These are phyloP conservation scores for Tetrapedia diversipes DNA, from an alignment of 2,888 invertebrate species.

Conservation along the genomic window DNA sequence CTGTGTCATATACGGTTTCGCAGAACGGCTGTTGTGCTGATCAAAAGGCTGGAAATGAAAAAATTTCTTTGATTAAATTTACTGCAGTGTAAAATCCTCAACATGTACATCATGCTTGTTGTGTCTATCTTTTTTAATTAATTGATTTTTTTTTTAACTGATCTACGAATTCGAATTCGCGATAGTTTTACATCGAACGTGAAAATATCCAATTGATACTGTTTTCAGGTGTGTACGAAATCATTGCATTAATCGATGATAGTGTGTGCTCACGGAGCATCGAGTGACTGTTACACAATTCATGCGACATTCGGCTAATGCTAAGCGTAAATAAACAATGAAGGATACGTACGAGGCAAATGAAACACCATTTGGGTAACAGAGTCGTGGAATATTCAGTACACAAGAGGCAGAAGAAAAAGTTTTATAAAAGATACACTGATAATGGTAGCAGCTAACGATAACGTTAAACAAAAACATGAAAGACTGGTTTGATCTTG, in stretches of 20 bases:
- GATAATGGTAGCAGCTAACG: neutral
- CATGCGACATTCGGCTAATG: slow-evolving; percentile 64
- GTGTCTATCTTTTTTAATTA: too few relatives aligned
- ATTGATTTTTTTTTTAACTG: too few relatives aligned
- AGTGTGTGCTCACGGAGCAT: slow-evolving; percentile 16
- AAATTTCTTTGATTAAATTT: slow-evolving; percentile 3
- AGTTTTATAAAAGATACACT: neutral
- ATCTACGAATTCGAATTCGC: neutral
- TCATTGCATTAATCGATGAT: slow-evolving; percentile 8
- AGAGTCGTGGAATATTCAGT: neutral
- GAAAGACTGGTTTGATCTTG: neutral
- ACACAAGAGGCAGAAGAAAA: slow-evolving; percentile 3
- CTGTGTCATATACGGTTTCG: slow-evolving; percentile 93
- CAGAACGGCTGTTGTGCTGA: slow-evolving; percentile 86
- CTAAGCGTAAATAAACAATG: slow-evolving; percentile 44
- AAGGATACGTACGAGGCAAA: slow-evolving; percentile 19
- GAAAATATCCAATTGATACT: neutral
- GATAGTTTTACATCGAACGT: neutral
- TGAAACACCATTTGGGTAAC: slow-evolving; percentile 33
- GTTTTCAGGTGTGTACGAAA: slow-evolving; percentile 1
- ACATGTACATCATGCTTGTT: slow-evolving; percentile 47
- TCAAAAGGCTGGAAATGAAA: slow-evolving; percentile 87
- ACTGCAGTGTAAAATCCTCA: neutral
- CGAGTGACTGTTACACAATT: slow-evolving; percentile 25
- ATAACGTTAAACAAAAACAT: neutral